These are phyloP conservation scores for Ophioninae sp. DNA, from an alignment of 2,888 invertebrate genomes.

Conservation along the genomic window DNA sequence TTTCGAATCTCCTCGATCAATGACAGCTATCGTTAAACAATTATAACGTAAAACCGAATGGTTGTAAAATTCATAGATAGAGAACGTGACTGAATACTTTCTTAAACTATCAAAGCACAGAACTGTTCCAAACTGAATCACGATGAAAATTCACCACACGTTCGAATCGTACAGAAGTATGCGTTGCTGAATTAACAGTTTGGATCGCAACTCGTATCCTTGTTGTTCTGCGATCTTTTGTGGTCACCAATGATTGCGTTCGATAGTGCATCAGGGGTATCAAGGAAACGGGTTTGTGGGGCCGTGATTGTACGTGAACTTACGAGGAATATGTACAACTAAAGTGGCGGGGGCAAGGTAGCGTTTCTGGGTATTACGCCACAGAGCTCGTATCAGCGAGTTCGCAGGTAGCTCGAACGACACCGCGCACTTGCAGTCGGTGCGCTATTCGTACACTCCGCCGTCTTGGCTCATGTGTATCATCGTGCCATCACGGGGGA, in stretches of 20 bases:
- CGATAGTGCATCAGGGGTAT: neutral
- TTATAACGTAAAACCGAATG: too few relatives aligned
- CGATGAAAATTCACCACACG: too few relatives aligned
- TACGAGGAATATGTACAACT: neutral
- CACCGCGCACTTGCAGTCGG: slow-evolving; percentile 31
- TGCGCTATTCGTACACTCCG: slow-evolving; percentile 53
- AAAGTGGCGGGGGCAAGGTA: neutral
- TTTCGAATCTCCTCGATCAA: too few relatives aligned
- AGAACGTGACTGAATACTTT: too few relatives aligned
- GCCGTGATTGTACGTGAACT: neutral
- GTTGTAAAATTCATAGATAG: too few relatives aligned
- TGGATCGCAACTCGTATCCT: neutral
- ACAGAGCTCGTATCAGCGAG: slow-evolving; percentile 7
- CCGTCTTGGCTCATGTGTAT: slow-evolving; percentile 64
- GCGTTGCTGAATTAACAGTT: too few relatives aligned
- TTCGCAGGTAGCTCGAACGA: slow-evolving; percentile 21
- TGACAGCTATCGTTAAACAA: too few relatives aligned
- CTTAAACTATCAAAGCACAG: too few relatives aligned
- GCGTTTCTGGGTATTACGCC: neutral
- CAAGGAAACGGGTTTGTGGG: neutral
- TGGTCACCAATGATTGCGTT: neutral
- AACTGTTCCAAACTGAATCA: too few relatives aligned
- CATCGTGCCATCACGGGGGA: slow-evolving; percentile 65
- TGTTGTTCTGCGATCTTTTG: neutral
- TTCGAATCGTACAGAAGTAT: too few relatives aligned